Percentiles rank a stretch among this genome's conserved stretches.
These are phyloP conservation scores for Galerucella calmariensis DNA, from an alignment of 2,888 invertebrate genomes.

Conservation along the genomic window DNA sequence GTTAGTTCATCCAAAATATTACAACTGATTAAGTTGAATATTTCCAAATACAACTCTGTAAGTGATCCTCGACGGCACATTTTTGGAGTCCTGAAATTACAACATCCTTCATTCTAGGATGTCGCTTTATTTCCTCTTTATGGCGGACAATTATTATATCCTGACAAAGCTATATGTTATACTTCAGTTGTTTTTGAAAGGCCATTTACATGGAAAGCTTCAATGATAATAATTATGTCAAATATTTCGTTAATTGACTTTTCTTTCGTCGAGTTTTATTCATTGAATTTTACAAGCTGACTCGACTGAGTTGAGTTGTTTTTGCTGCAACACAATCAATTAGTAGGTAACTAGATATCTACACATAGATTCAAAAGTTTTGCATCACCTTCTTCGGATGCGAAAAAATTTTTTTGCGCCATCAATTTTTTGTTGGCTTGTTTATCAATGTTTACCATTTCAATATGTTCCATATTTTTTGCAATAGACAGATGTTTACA, in stretches of 20 bases:
- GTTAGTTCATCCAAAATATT: too few species aligned
- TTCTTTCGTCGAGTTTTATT: not conserved
- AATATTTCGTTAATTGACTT: slow-evolving; percentile 29
- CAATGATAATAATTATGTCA: slow-evolving; percentile 21
- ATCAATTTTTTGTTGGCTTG: too few species aligned
- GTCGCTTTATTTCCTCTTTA: slow-evolving; percentile 51
- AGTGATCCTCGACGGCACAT: slow-evolving; percentile 22
- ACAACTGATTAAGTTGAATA: not conserved
- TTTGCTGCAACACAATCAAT: not conserved
- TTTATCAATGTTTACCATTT: too few species aligned
- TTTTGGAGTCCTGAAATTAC: slow-evolving; percentile 52
- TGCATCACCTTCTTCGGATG: too few species aligned
- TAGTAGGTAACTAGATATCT: not conserved
- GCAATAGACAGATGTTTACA: too few species aligned
- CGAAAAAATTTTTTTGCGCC: too few species aligned
- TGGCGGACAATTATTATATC: slow-evolving; percentile 51
- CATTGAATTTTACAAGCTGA: not conserved
- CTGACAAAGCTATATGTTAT: slow-evolving; percentile 35
- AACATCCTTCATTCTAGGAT: slow-evolving; percentile 51
- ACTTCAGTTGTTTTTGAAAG: slow-evolving; percentile 30
- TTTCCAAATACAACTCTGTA: slow-evolving; percentile 9
- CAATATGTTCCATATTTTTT: too few species aligned
- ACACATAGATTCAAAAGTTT: too few species aligned
- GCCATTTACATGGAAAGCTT: slow-evolving; percentile 23
- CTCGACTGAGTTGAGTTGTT: not conserved